phyloP scores from a whole-genome alignment of 2,888 invertebrate genomes.

The Pterostichus madidus region DNA sequence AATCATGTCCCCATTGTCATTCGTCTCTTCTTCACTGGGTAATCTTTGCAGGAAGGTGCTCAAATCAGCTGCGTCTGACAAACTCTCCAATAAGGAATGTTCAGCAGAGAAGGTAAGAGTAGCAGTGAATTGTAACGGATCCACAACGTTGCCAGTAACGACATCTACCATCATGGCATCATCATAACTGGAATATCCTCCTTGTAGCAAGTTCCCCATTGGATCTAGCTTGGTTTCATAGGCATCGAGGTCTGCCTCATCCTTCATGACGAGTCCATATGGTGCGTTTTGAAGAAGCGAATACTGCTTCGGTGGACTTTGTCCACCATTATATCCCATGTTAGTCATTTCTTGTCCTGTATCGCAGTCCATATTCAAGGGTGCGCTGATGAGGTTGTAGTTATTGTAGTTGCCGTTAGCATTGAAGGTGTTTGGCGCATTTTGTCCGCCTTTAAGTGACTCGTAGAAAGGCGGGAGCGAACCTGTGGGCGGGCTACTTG shows the following conservation, averaged over 20 bases:
- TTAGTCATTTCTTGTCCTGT: slow-evolving; percentile 82
- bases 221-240: slow-evolving; percentile 87
- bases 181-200: slow-evolving; percentile 83
- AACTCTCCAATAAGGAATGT: slow-evolving; percentile 86
- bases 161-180: slow-evolving; percentile 92
- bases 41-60: slow-evolving; percentile 86
- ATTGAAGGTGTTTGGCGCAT: slow-evolving; percentile 83
- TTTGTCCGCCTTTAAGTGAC: slow-evolving; percentile 89
- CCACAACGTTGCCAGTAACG: slow-evolving; percentile 86
- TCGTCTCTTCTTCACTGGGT: slow-evolving; percentile 81
- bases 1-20: slow-evolving; percentile 82
- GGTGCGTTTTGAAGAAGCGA: slow-evolving; percentile 90
- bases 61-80: slow-evolving; percentile 89
- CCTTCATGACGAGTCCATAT: slow-evolving; percentile 88
- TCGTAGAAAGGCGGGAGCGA: slow-evolving; percentile 94
- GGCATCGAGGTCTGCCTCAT: slow-evolving; percentile 86
- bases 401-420: slow-evolving; percentile 84
- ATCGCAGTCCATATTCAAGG: slow-evolving; percentile 88
- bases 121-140: slow-evolving; percentile 90
- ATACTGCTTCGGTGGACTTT: slow-evolving; percentile 83
- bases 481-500: slow-evolving; percentile 92
- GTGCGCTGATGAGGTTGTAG: slow-evolving; percentile 84
- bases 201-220: slow-evolving; percentile 81
- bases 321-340: slow-evolving; percentile 78
- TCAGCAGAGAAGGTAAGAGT: slow-evolving; percentile 90